A percentile compares a stretch with the other conserved stretches of the same genome.
These are phyloP conservation scores for Sebastes alutus DNA, from an alignment of 2,797 vertebrate genomes.

Conservation along the genomic window DNA sequence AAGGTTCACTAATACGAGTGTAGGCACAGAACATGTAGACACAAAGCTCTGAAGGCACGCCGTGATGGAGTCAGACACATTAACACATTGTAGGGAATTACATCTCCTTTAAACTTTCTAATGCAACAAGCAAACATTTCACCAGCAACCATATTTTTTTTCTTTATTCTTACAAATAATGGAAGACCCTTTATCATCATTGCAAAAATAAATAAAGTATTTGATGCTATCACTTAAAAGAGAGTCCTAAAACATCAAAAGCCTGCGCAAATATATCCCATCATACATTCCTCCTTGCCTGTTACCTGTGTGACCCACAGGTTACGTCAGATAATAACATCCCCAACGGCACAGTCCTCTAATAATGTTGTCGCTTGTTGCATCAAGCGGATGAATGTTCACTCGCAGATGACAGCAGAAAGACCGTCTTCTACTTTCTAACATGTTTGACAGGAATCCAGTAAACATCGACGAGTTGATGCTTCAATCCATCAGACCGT, in stretches of 20 bases:
- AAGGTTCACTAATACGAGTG: conserved; percentile 27
- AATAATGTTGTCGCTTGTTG: conserved; percentile 14
- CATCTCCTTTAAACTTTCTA: not conserved
- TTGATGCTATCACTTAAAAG: not conserved
- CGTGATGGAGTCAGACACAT: not conserved
- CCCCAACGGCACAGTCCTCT: not conserved
- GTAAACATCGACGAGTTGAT: conserved; percentile 19
- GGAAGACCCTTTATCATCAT: not conserved
- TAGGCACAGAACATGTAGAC: conserved; percentile 1
- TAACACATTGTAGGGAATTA: not conserved
- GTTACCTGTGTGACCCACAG: conserved; percentile 3
- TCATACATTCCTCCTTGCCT: not conserved
- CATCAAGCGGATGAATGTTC: conserved; percentile 22
- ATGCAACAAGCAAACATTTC: not conserved
- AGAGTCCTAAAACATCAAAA: not conserved
- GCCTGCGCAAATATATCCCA: not conserved
- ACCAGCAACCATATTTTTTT: not conserved
- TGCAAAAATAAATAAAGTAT: not conserved
- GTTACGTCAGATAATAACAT: conserved; percentile 19
- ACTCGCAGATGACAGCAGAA: conserved; percentile 4
- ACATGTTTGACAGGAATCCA: conserved; percentile 41
- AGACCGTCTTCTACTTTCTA: not conserved
- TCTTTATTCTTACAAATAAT: conserved; percentile 11
- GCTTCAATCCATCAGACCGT: conserved; percentile 17
- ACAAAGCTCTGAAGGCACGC: conserved; percentile 9